Evolutionary conservation across 2,113 vertebrate genomes (phyloP), one percentile per base, ranked within the genome.

Genomic region (Cyprinus carpio): DNA sequence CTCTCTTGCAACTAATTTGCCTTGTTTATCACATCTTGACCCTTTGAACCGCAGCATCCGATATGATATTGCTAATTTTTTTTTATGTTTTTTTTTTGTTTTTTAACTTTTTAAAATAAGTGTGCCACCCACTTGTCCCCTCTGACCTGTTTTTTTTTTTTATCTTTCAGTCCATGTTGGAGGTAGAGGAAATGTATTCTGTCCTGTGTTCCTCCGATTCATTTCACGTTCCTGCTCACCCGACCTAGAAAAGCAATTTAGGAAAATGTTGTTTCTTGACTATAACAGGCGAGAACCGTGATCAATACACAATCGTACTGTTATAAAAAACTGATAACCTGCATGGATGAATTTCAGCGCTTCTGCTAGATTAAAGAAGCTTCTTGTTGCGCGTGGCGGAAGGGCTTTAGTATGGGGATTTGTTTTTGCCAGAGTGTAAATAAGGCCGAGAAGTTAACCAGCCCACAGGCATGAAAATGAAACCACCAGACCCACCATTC

Each of bases 401-500:
- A 13, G 54, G 77, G n/a, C n/a, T 27, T 51, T 81, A 80, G 75
- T 81, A 85, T 60, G n/a, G 49, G 80, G 43, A 69, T 54, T 79
- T 85, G n/a, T n/a, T n/a, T 51, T 62, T 85, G 77, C 84, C 84
- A 46, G 37, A 75, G 84, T 77, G 77, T 75, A n/a, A 74, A 75
- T 81, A 85, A 81, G 51, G 56, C 77, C 64, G 77, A 27, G 78
- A 74, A 27, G 43, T 18, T 64, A 75, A 31, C n/a, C 78, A 60
- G 54, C 78, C 84, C 54, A 23, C 56, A 81, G 78, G 84, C 74
- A 75, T 60, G 4, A 49, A 85, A 75, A 60, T 46, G 34, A 81
- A 40, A 71, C 64, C 69, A 72, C 20, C 51, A 85, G 37, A 85
- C 51, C 31, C 77, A 37, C 34, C 40, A 60, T 23, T 51, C 77